phyloP scores from a whole-genome alignment of 2,888 invertebrate genomes.

The Blomia tropicalis region DNA sequence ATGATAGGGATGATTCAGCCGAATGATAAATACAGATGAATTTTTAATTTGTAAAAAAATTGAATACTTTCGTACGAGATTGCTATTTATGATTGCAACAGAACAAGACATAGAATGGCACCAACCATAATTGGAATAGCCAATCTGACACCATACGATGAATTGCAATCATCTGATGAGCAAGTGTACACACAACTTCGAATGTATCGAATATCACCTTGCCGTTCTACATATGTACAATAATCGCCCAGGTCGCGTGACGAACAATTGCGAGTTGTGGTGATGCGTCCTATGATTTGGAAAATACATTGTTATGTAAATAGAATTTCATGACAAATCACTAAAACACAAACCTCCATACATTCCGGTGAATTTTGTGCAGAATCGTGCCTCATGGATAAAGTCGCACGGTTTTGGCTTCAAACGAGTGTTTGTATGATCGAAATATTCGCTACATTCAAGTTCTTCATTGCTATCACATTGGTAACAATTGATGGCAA shows the following conservation, averaged over 20 bases:
- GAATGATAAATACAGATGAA: no score
- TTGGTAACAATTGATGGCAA: constrained; percentile 64
- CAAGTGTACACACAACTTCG: constrained; percentile 77
- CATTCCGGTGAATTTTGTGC: constrained; percentile 72
- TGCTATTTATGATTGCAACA: no score
- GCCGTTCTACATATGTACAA: constrained; percentile 67
- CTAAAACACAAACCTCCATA: constrained; percentile 38
- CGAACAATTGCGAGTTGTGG: constrained; percentile 72
- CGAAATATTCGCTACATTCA: constrained; percentile 55
- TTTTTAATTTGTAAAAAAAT: no score
- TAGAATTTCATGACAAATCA: no score
- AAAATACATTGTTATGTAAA: not conserved
- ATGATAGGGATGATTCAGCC: no score
- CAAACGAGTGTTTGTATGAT: constrained; percentile 30
- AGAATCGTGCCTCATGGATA: constrained; percentile 62
- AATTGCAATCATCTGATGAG: constrained; percentile 62
- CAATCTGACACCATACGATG: no score
- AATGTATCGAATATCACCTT: constrained; percentile 66
- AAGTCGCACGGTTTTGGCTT: constrained; percentile 49
- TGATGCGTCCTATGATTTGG: constrained; percentile 67
- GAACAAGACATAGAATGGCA: no score
- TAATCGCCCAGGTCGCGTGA: constrained; percentile 70
- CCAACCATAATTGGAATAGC: no score
- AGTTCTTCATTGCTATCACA: constrained; percentile 71
- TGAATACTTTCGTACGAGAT: no score